Evolutionary conservation across 1,140 invertebrate species (phyloP).

Genomic region (Solenopsis fugax): DNA sequence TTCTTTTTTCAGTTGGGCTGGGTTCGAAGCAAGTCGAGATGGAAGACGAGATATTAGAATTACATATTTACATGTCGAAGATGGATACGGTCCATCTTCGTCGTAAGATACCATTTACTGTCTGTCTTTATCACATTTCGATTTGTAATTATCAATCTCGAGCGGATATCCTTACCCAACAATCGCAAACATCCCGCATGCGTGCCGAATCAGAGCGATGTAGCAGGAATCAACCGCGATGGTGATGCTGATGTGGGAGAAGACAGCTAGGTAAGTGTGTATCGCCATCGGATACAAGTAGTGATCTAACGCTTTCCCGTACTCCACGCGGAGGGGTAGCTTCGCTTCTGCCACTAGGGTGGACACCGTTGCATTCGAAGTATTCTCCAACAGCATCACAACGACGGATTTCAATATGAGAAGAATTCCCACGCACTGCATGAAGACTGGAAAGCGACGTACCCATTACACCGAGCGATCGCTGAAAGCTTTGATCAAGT

Average conservation of each 20-base stretch:
- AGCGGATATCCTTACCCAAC: slow-evolving; percentile 20
- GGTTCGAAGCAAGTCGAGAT: not conserved
- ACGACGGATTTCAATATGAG: slow-evolving; percentile 28
- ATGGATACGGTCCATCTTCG: not conserved
- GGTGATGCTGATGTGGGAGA: slow-evolving; percentile 30
- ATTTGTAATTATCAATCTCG: not conserved
- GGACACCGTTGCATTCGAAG: slow-evolving; percentile 8
- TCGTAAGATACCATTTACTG: too few relatives aligned
- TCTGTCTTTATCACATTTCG: not conserved
- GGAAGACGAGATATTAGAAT: not conserved
- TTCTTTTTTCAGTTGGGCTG: not conserved
- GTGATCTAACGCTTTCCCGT: not conserved
- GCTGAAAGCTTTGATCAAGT: not conserved
- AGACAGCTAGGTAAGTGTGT: slow-evolving; percentile 30
- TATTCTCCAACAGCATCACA: slow-evolving; percentile 10
- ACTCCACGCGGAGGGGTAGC: slow-evolving; percentile 25
- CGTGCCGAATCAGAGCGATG: not conserved
- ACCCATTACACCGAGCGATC: not conserved
- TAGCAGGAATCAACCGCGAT: slow-evolving; percentile 30
- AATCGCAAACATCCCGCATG: slow-evolving; percentile 29
- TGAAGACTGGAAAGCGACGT: slow-evolving; percentile 22
- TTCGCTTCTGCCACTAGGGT: slow-evolving; percentile 15
- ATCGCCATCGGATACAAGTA: slow-evolving; percentile 11
- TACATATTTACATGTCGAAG: not conserved
- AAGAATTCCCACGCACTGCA: slow-evolving; percentile 15